Base-by-base conservation (phyloP, 64 coral and sea anemone species). In the Montipora cactus region DNA sequence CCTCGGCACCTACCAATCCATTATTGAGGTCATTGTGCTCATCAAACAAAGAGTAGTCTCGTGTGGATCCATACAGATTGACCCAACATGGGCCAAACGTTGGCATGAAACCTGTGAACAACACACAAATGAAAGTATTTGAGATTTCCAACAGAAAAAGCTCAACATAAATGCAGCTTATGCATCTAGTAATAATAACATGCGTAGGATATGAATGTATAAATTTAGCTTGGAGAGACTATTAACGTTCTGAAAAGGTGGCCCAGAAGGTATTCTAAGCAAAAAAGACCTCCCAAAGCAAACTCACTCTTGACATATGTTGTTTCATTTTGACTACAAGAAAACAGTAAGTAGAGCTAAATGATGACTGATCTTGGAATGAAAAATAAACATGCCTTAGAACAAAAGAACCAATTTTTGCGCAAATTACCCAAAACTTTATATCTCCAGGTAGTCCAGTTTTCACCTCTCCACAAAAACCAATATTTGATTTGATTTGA, bases 1-100 rank as follows among this genome's bases (percentile, higher is more conserved):
- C 53, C 53, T 50, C 70, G 21, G 62, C 25, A 81, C 90, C 86
- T 93, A 98, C 96, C 90, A 98, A 77, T 87, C 97, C 98, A 92
- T 99, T 99, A 68, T 99, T 99, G 72, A 99, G 92, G 67, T 99
- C 98, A 61, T 99, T 99, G 84, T 99, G 98, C 77, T 99, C 98
- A 89, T 99, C 98, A 89, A 99, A 99, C 74, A 99, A 47, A 1
- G 98, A 99, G 64, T 99, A 99, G 61, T 99, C 98, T 57, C 98
- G 85, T 16, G 98, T 99, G 2, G 98, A 99, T n/a, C 98, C 98
- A 75, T 99, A 99, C 49, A 99, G 89, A 70, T 99, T 99, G 2
- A 96, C 92, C 98, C 98, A 99, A 49, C 92, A 99, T 18, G 98
- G 98, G 13, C 98, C 98, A 94, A 99, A 99, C 8, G 98, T 99